These are phyloP conservation scores for Diplazon laetatorius DNA, from an alignment of 2,888 invertebrate species.

Conservation along the genomic window DNA sequence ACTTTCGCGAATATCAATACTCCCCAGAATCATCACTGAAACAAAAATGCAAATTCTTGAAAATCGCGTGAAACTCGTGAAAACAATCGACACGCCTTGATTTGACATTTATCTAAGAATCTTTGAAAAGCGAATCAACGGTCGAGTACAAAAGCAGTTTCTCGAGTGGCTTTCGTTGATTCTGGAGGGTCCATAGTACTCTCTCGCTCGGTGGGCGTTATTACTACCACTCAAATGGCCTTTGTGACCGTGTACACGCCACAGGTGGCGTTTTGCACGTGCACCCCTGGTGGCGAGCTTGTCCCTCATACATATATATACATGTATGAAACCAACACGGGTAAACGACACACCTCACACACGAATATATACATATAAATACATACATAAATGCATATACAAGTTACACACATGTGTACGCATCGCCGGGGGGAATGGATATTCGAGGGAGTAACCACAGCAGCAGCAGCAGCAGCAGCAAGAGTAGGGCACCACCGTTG, in stretches of 20 bases:
- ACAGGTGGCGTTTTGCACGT: conserved; percentile 73
- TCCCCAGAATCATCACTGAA: too few species aligned
- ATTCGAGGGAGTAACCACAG: conserved; percentile 40
- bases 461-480: conserved; percentile 2
- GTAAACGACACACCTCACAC: neutral
- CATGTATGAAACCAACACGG: neutral
- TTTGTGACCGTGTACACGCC: conserved; percentile 65
- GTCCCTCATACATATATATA: conserved; percentile 12
- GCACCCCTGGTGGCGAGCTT: conserved; percentile 33
- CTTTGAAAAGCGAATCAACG: conserved; percentile 26
- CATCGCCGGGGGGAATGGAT: conserved; percentile 9
- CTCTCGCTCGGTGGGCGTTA: conserved; percentile 44
- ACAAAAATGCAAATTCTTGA: neutral
- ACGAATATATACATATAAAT: neutral
- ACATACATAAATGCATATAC: neutral
- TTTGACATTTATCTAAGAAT: conserved; percentile 2
- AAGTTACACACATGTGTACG: neutral
- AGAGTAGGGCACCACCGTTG: neutral
- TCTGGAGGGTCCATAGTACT: conserved; percentile 48
- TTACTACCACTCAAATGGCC: conserved; percentile 54
- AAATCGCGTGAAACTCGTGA: neutral
- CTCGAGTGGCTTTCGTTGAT: conserved; percentile 43
- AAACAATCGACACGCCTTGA: neutral
- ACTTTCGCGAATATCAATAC: too few species aligned
- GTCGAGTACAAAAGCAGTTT: conserved; percentile 44